phyloP scores from a whole-genome alignment of 2,888 invertebrate species.

The Catocala sponsa region DNA sequence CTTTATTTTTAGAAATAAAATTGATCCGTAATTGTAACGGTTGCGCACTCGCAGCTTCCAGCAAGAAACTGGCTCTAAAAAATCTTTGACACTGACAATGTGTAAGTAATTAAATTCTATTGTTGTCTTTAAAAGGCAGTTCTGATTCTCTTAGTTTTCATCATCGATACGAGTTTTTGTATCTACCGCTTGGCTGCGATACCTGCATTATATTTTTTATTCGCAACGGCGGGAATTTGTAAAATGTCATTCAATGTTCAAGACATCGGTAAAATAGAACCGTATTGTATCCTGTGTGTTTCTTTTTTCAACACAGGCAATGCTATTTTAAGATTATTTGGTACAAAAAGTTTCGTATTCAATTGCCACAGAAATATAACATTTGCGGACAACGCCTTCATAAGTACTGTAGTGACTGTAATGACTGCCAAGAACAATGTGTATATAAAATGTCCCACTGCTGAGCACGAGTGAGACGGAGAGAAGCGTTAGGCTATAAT shows the following conservation, averaged over 20 bases:
- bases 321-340: too few species aligned
- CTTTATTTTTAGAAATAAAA: slow-evolving; percentile 49
- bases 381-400: too few species aligned
- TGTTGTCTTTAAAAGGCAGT: slow-evolving; percentile 29
- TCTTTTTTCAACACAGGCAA: background rate
- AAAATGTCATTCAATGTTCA: slow-evolving; percentile 19
- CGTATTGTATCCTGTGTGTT: background rate
- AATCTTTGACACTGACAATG: slow-evolving; percentile 11
- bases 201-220: slow-evolving; percentile 7
- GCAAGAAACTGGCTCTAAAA: slow-evolving; percentile 30
- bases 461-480: too few species aligned
- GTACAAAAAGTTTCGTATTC: too few species aligned
- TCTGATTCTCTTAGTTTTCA: slow-evolving; percentile 23
- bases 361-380: too few species aligned
- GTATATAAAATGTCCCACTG: too few species aligned
- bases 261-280: slow-evolving; percentile 1
- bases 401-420: too few species aligned
- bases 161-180: slow-evolving; percentile 24
- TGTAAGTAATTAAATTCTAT: slow-evolving; percentile 35
- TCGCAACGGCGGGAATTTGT: slow-evolving; percentile 20
- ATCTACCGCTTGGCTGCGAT: slow-evolving; percentile 12
- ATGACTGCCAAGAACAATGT: too few species aligned
- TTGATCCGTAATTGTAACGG: slow-evolving; percentile 43
- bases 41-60: slow-evolving; percentile 29
- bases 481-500: too few species aligned